Base-by-base conservation (phyloP, 2,888 invertebrate species). In the Ischnus inquisitorius region DNA sequence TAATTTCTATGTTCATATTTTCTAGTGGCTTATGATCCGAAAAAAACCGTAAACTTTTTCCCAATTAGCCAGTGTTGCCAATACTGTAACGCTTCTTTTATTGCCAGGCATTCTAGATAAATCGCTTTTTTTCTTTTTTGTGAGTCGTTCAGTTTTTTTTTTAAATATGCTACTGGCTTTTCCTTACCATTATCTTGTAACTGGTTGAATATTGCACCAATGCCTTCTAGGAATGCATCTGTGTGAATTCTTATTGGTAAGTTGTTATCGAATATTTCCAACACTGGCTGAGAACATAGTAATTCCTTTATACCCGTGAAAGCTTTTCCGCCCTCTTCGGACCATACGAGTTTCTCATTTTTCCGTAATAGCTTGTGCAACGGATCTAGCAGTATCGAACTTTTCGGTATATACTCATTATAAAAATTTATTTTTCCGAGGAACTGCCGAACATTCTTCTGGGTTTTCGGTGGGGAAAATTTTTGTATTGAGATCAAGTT, bases 231-330 rank as follows among this genome's bases (percentile, higher is more conserved):
- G 41, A 81, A 83, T 65, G 84, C 84, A 54, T 86, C 87, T 57
- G 86, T 87, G 16, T 87, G 84, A 16, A 86, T 86, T 39, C 51
- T 62, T 48, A 76, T 85, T 71, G 67, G 76, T 76, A 79, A 71
- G 51, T 82, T 76, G 22, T 51, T 69, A 79, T 84, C 65, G 64
- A 65, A 82, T 79, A 84, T 84, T 69, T 68, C 84, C 69, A 82
- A 79, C 64, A 82, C 77, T 75, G 85, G 85, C 54, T 85, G 74
- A 68, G 85, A 75, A 46, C 80, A 80, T 68, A 80, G 48, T 51
- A 87, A 79, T 81, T 86, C 74, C 69, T 82, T 84, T 19, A 78
- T 78, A 19, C 68, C 41, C 4, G 67, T 74, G 48, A 85, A 83
- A 28, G 85, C 43, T 64, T 57, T 78, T 78, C 83, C 69, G 46